These are phyloP conservation scores for Phaenicophaeus curvirostris DNA, from an alignment of 2,797 vertebrate genomes.

Conservation along the genomic window DNA sequence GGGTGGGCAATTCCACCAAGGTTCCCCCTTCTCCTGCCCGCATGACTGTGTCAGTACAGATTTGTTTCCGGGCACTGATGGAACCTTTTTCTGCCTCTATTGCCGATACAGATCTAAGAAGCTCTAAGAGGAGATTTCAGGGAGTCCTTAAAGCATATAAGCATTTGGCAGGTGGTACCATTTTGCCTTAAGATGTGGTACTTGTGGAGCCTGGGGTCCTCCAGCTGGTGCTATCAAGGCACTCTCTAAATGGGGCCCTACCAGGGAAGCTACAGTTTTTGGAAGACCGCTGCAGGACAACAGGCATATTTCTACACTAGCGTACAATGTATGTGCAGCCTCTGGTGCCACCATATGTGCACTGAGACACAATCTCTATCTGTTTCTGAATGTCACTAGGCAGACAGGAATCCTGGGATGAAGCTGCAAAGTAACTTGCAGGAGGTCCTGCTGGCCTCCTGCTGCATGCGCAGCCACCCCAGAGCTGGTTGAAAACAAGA, in stretches of 20 bases:
- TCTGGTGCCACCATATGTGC: fast-evolving
- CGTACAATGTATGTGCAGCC: fast-evolving
- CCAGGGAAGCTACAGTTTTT: neutral
- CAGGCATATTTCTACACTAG: neutral
- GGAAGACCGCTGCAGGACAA: neutral
- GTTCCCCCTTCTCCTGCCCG: neutral
- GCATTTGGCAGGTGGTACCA: neutral
- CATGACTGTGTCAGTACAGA: neutral
- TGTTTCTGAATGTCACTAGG: neutral
- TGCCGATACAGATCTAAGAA: fast-evolving
- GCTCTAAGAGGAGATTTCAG: neutral
- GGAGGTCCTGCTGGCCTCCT: neutral
- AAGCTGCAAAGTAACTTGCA: neutral
- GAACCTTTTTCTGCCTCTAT: neutral
- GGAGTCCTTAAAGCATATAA: neutral
- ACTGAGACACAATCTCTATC: neutral
- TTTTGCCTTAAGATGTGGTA: neutral
- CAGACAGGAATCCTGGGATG: neutral
- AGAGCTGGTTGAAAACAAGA: neutral
- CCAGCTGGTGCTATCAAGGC: neutral
- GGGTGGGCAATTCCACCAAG: neutral
- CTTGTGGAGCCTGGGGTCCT: neutral
- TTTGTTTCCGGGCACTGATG: neutral
- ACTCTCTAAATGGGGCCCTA: neutral
- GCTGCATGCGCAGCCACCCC: fast-evolving